Base-by-base conservation (phyloP, 2,797 vertebrate genomes). In the Peromyscus nudipes region DNA sequence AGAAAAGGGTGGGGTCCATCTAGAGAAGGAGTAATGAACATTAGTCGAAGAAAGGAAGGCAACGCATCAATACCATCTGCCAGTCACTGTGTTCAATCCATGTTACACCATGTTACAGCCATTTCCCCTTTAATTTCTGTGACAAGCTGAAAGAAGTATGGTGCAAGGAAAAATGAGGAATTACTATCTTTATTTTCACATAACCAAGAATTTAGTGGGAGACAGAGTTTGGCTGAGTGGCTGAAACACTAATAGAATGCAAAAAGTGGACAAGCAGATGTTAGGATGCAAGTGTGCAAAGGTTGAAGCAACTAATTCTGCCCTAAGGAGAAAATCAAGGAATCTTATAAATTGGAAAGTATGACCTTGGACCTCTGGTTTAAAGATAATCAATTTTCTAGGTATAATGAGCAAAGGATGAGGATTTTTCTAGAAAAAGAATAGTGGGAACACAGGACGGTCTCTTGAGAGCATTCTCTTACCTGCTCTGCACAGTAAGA, bases 131-230 rank as follows among this genome's bases (percentile, higher is more conserved):
- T 90, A 83, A 81, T 81, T 71, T 25, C 27, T 6, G 49, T 13
- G 6, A 62, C 2, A 69, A 8, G 4, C 11, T 94, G 52, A 52
- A 91, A 96, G 16, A 23, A 79, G 52, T 31, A 31, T 46, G 76
- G n/a, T 62, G 34, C 2, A 75, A 57, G 34, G 23, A 76, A 92
- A 81, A 89, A 75, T 77, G 13, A 92, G 43, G 9, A 62, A 76
- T 88, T 75, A 49, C 55, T 57, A 31, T 64, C 4, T 25, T 75
- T 71, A 21, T 80, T 62, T 31, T 96, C 34, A 69, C 69, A 37
- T 14, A 92, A 80, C 3, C 88, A 62, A 90, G 46, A 89, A 85
- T 95, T 94, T 89, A 43, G 29, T 69, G 4, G 34, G 60, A 71
- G 29, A 77, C 2, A 7, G 52, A 87, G 7, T 60, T 12, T 81